phyloP scores from a whole-genome alignment of 2,888 invertebrate genomes.

The Parthenolecanium corni region DNA sequence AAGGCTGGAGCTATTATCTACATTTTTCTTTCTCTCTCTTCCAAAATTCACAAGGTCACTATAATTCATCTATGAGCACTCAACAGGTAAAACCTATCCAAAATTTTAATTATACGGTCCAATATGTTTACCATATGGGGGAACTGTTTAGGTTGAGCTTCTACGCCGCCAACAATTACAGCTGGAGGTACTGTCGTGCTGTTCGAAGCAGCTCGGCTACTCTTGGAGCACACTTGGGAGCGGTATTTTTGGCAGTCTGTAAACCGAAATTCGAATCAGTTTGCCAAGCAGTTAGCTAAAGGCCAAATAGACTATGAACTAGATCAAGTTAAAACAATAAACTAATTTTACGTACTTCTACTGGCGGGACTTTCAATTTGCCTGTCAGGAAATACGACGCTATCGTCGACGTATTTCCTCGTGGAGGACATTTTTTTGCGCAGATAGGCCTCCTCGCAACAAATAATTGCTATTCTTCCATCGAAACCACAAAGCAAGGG shows the following conservation, averaged over 20 bases:
- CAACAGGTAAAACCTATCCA: not conserved
- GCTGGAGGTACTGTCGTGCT: not conserved
- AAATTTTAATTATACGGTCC: not conserved
- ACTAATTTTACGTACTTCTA: not conserved
- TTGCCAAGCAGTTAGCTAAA: too few species aligned
- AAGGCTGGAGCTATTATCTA: too few species aligned
- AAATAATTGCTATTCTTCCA: not conserved
- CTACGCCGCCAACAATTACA: not conserved
- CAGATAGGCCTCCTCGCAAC: not conserved
- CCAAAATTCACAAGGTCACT: not conserved
- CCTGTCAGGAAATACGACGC: not conserved
- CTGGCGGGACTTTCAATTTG: not conserved
- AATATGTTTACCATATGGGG: constrained; percentile 17
- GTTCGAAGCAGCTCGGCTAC: not conserved
- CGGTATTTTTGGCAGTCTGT: too few species aligned
- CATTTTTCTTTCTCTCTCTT: not conserved
- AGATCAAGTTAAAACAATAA: too few species aligned
- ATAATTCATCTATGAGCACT: too few species aligned
- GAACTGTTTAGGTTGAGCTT: not conserved
- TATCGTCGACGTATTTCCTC: not conserved
- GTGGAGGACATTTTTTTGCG: not conserved
- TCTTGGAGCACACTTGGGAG: not conserved
- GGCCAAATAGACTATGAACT: too few species aligned
- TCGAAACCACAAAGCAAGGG: not conserved
- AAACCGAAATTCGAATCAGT: too few species aligned